These are phyloP conservation scores for Dryococelus australis DNA, from an alignment of 2,888 invertebrate species.

Conservation along the genomic window DNA sequence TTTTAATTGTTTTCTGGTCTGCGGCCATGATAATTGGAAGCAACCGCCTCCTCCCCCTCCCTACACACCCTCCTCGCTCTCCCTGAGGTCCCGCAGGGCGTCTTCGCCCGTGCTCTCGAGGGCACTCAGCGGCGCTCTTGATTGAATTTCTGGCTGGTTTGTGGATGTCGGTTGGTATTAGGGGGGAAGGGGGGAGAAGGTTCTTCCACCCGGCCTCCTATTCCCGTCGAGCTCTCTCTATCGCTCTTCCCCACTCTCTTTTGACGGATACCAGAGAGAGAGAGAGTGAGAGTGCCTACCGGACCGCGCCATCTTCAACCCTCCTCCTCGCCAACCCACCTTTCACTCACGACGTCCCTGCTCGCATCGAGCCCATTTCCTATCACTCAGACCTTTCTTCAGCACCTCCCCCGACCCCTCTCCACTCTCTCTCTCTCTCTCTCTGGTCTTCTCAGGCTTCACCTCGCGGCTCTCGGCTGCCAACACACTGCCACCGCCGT, in stretches of 20 bases:
- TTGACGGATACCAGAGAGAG: too few relatives aligned
- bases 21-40: constrained; percentile 16
- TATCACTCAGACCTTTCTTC: constrained; percentile 3
- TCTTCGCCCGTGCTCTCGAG: background rate
- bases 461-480: too few relatives aligned
- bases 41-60: background rate
- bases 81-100: background rate
- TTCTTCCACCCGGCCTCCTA: background rate
- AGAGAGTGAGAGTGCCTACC: background rate
- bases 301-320: background rate
- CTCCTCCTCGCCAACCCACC: background rate
- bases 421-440: too few relatives aligned
- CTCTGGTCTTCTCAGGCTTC: too few relatives aligned
- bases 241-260: too few relatives aligned
- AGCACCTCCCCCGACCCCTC: background rate
- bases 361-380: constrained; percentile 1
- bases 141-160: constrained; percentile 16
- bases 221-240: background rate
- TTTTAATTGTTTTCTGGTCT: constrained; percentile 16
- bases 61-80: background rate
- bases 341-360: too few relatives aligned
- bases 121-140: constrained; percentile 16
- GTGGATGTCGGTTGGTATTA: background rate
- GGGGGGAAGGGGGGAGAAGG: background rate
- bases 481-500: too few relatives aligned